Evolutionary conservation across 2,113 vertebrate species (phyloP), one percentile per base, ranked within the genome.

Genomic region (Sylvilagus bachmani): DNA sequence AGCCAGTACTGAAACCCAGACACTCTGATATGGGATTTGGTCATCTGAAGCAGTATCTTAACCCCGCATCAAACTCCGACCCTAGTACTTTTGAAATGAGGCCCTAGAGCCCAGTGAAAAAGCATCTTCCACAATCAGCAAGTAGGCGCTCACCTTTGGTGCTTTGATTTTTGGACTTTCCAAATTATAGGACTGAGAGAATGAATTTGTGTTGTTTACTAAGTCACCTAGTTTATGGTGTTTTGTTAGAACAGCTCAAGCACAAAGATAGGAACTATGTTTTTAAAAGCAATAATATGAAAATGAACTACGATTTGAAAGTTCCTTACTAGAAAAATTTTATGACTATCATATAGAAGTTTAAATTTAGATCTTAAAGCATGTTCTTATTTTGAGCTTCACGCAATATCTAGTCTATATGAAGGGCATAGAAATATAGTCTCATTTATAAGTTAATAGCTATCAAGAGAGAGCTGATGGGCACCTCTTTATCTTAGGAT

Each of bases 291-390:
- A 92, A 13, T 29, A 74, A 71, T 64, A 25, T 25, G 24, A 49
- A 25, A 29, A 29, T 62, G 12, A 5, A 82, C 38, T 29, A 75
- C 49, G 17, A 86, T 64, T 67, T 69, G 10, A 77, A 49, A 58
- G 21, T 78, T 62, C 19, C 36, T 62, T 86, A 22, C 3, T 62
- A 14, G 12, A 86, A 89, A 82, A 44, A 12, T 53, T 84, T 95
- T 67, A 62, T 33, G 7, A 73, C 36, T 79, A 69, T 67, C 5
- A 7, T 25, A 90, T 22, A 77, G 27, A 84, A 27, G 62, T 74
- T 92, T 92, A 78, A 89, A 90, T 79, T 95, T 14, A 83, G 27
- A 78, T 19, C 19, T 55, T 55, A 69, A 38, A 78, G 86, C 33
- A 7, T 11, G 22, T 85, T 66, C 12, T 90, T 80, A 38, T 89